Conservation (phyloP, 1,140 invertebrate genomes). For the Macrocentrus cingulum region DNA sequence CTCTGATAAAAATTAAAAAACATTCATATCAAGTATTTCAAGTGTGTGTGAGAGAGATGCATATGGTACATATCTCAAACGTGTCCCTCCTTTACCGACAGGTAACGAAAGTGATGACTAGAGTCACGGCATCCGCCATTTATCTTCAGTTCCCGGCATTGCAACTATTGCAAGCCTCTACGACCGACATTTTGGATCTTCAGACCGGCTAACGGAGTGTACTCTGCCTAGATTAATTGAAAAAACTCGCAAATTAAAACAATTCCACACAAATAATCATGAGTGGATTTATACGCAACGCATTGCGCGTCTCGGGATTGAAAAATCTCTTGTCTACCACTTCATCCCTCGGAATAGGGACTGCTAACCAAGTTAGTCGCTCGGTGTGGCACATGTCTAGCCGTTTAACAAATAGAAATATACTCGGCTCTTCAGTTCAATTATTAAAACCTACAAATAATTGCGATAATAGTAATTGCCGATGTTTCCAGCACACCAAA, state of each 20-base stretch:
- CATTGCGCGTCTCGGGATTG: constrained; percentile 58
- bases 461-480: constrained; percentile 68
- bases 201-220: no score
- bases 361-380: constrained; percentile 65
- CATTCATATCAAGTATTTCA: no score
- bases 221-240: no score
- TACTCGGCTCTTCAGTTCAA: constrained; percentile 34
- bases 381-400: constrained; percentile 71
- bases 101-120: no score
- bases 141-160: no score
- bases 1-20: constrained; percentile 59
- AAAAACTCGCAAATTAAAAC: no score
- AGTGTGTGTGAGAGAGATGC: neutral
- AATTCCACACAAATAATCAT: constrained; percentile 54
- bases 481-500: constrained; percentile 67
- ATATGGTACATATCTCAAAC: no score
- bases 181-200: no score
- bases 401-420: constrained; percentile 44
- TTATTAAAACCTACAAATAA: constrained; percentile 52
- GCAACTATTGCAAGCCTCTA: no score
- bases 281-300: constrained; percentile 69
- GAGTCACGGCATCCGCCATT: no score
- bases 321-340: constrained; percentile 56
- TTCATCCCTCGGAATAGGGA: constrained; percentile 53
- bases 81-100: no score